Evolutionary conservation across 1,140 invertebrate species (phyloP).

Genomic region (Ruditapes philippinarum): DNA sequence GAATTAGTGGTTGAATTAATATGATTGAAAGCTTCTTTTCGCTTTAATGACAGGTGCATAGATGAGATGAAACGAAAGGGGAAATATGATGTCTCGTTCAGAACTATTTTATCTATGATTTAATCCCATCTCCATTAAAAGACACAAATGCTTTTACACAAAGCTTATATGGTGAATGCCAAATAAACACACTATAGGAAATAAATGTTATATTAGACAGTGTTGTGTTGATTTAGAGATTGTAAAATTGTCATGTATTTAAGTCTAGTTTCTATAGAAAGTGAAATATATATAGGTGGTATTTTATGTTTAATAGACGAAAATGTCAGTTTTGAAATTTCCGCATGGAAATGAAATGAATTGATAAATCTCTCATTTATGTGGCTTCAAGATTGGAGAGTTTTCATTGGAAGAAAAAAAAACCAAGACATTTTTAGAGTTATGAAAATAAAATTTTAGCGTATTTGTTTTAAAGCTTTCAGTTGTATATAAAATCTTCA

Average conservation of each 20-base stretch:
- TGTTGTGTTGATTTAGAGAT: constrained; percentile 32
- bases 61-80: not conserved
- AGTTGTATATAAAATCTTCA: too few species aligned
- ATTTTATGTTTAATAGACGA: not conserved
- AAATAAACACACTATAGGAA: constrained; percentile 21
- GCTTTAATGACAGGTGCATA: not conserved
- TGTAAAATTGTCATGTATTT: not conserved
- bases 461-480: too few species aligned
- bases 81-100: constrained; percentile 7
- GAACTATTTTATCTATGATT: constrained; percentile 37
- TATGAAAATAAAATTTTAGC: too few species aligned
- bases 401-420: too few species aligned
- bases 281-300: not conserved
- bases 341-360: too few species aligned
- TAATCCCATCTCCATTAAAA: constrained; percentile 56
- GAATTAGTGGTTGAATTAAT: not conserved
- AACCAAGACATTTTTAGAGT: too few species aligned
- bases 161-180: constrained; percentile 32
- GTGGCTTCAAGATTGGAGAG: too few species aligned
- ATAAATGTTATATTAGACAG: constrained; percentile 42
- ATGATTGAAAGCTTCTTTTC: constrained; percentile 27
- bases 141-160: constrained; percentile 26
- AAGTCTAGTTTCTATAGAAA: not conserved
- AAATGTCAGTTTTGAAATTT: too few species aligned
- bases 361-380: too few species aligned